phyloP scores from a whole-genome alignment of 2,888 invertebrate genomes.

The Rhopalosiphum nymphaeae region DNA sequence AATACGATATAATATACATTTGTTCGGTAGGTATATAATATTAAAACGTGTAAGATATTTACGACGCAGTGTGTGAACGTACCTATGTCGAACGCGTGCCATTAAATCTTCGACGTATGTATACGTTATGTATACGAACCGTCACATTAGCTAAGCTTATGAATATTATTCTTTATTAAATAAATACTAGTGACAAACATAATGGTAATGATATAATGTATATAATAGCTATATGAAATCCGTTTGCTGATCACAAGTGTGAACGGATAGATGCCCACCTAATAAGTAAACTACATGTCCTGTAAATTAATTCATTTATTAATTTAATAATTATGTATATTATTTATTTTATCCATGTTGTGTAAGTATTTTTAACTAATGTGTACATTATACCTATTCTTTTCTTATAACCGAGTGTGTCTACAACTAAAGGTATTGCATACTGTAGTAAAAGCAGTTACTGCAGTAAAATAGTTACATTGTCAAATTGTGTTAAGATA shows the following conservation, averaged over 20 bases:
- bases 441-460: not conserved
- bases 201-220: not conserved
- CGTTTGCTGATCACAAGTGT: not conserved
- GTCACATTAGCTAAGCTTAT: not conserved
- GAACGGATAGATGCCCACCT: not conserved
- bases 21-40: not conserved
- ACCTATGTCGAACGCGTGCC: not conserved
- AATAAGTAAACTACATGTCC: not conserved
- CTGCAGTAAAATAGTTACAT: not conserved
- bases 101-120: not conserved
- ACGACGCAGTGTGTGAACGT: not conserved
- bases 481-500: not conserved
- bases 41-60: not conserved
- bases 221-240: not conserved
- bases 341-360: not conserved
- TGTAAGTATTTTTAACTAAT: not conserved
- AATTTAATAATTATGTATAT: not conserved
- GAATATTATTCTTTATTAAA: not conserved
- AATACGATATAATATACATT: not conserved
- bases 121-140: not conserved
- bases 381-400: not conserved
- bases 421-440: not conserved
- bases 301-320: not conserved
- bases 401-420: not conserved
- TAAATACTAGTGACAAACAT: not conserved